Conservation (phyloP, 2,888 invertebrate genomes). For the Masnerella sp. region DNA sequence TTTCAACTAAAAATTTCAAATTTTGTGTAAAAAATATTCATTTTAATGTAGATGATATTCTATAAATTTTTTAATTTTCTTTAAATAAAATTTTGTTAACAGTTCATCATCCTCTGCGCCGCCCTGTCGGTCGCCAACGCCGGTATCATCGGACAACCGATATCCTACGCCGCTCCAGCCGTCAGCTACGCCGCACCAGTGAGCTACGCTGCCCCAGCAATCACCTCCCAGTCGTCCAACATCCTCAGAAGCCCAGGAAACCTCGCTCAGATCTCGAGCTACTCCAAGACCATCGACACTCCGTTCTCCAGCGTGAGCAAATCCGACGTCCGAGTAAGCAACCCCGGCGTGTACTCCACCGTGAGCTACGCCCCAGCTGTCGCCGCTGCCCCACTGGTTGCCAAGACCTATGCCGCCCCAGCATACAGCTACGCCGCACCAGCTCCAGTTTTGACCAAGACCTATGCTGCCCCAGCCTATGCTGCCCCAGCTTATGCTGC, state of each 20-base stretch:
- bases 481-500: conserved; percentile 48
- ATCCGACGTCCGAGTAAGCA: conserved; percentile 84
- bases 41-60: too few species aligned
- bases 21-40: too few species aligned
- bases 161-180: conserved; percentile 54
- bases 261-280: conserved; percentile 82
- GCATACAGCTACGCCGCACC: conserved; percentile 59
- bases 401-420: conserved; percentile 63
- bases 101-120: conserved; percentile 47
- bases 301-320: conserved; percentile 84
- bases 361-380: conserved; percentile 62
- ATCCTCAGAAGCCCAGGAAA: conserved; percentile 81
- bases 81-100: conserved; percentile 3
- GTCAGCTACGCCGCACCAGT: conserved; percentile 60
- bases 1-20: too few species aligned
- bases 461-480: conserved; percentile 59
- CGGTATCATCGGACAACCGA: conserved; percentile 61
- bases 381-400: conserved; percentile 23
- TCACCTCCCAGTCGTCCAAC: conserved; percentile 73
- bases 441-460: conserved; percentile 46
- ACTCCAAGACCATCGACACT: conserved; percentile 84
- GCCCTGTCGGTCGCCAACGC: conserved; percentile 67
- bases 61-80: conserved; percentile 1
- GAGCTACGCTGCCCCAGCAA: conserved; percentile 58
- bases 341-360: conserved; percentile 67